Conservation (phyloP, 1,140 invertebrate species). For the Hylyphantes graminicola region DNA sequence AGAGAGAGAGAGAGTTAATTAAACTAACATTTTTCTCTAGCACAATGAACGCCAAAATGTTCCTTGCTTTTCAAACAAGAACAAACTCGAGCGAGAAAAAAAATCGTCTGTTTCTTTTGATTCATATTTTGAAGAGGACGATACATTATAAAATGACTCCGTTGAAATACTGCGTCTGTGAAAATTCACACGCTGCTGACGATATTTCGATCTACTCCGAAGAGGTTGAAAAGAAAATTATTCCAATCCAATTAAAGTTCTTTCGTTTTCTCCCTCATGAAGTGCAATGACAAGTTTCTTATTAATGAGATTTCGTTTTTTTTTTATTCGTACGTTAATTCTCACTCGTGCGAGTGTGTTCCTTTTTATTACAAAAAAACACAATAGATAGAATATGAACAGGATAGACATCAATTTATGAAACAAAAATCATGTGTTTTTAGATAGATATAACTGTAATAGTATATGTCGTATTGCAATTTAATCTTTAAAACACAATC, state of each 20-base stretch:
- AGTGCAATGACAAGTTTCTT: constrained; percentile 48
- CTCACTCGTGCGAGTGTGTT: too few relatives aligned
- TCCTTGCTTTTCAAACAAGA: neutral
- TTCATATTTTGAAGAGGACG: constrained; percentile 33
- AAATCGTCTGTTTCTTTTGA: constrained; percentile 37
- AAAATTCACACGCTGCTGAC: constrained; percentile 47
- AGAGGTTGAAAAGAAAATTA: constrained; percentile 34
- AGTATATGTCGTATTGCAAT: too few relatives aligned
- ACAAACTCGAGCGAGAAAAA: neutral
- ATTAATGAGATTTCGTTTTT: constrained; percentile 32
- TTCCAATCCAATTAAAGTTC: constrained; percentile 50
- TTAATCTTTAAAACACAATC: too few relatives aligned
- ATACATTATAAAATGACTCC: constrained; percentile 39
- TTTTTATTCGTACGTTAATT: too few relatives aligned
- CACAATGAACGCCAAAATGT: neutral
- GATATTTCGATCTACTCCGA: constrained; percentile 13
- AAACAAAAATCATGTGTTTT: too few relatives aligned
- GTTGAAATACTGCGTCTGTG: constrained; percentile 28
- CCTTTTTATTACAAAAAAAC: too few relatives aligned
- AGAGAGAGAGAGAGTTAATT: constrained; percentile 36
- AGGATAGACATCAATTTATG: too few relatives aligned
- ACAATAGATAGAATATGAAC: too few relatives aligned
- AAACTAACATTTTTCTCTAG: constrained; percentile 46
- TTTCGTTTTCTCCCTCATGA: constrained; percentile 23
- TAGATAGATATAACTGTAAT: too few relatives aligned